Base-by-base conservation (phyloP, 2,888 invertebrate genomes). In the Teleogryllus oceanicus region DNA sequence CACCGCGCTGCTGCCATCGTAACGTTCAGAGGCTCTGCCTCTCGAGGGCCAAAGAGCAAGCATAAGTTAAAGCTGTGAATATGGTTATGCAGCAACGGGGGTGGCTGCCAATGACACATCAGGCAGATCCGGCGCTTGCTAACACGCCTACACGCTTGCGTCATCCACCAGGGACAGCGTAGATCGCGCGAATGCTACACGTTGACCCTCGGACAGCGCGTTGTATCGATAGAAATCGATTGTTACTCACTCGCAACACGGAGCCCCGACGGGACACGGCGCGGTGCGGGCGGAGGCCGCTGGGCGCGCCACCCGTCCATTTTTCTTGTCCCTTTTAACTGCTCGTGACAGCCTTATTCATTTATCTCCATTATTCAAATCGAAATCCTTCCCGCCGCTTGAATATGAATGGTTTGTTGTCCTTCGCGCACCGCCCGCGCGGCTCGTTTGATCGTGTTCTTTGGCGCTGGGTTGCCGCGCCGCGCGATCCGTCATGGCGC, bases 201-300 rank as follows among this genome's bases (percentile, higher is more conserved):
- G 13, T 62, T 16, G 8, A 37, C 62, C 62, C 62, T 11, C 62
- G n/a, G 16, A 13, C 62, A 13, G n/a, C 62, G 62, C 13, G 62
- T n/a, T n/a, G 62, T 62, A 62, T 62, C 62, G 62, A 62, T 62
- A 62, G 62, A 62, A 62, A 62, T 62, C 62, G 62, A 62, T 62
- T 62, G 62, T 62, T 62, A 62, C 62, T 62, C 62, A 4, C 62
- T 62, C 16, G 62, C 62, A 62, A 18, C 62, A 62, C n/a, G 62
- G 62, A 1, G 13, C 5, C 16, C 1, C 13, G 62, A 1, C 62
- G 62, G 3, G 62, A 8, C 37, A 5, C 37, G 37, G 37, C 37
- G 37, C 37, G 37, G 37, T 5, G 37, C 37, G 37, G 1, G 37
- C 37, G 37, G 8, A 8, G 37, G 37, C 37, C 1, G 8, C 37